These are phyloP conservation scores for Lutjanus erythropterus DNA, from an alignment of 2,113 vertebrate species.

Conservation along the genomic window DNA sequence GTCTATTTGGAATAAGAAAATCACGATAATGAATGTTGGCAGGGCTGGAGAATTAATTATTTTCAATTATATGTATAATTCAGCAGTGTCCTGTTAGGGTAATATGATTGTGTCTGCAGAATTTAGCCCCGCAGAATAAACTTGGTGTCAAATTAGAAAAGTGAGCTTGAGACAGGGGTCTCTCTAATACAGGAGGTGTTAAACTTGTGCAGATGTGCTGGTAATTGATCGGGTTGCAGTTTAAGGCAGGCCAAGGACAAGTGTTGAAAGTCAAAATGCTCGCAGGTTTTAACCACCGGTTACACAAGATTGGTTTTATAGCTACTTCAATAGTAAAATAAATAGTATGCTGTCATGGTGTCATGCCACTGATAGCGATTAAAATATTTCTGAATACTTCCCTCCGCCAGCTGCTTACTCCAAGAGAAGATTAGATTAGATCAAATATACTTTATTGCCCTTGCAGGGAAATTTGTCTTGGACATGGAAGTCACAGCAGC, in stretches of 20 bases:
- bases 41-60: constrained; percentile 38
- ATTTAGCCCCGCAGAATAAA: constrained; percentile 25
- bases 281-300: constrained; percentile 21
- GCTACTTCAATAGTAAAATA: constrained; percentile 45
- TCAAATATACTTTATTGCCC: constrained; percentile 54
- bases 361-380: constrained; percentile 43
- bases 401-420: constrained; percentile 50
- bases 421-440: constrained; percentile 57
- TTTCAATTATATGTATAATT: constrained; percentile 37
- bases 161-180: background rate
- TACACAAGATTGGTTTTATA: constrained; percentile 61
- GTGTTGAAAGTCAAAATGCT: constrained; percentile 51
- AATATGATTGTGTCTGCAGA: constrained; percentile 40
- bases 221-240: constrained; percentile 25
- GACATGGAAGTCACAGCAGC: constrained; percentile 28
- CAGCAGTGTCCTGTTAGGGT: background rate
- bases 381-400: constrained; percentile 55
- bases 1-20: constrained; percentile 45
- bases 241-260: constrained; percentile 39
- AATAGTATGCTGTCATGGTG: constrained; percentile 57
- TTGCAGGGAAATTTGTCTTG: constrained; percentile 46
- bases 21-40: constrained; percentile 46
- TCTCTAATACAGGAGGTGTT: constrained; percentile 15
- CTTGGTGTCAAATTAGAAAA: constrained; percentile 20
- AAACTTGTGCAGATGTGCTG: constrained; percentile 11